phyloP scores from a whole-genome alignment of 1,140 invertebrate species.

The Atopsyche davidsoni region DNA sequence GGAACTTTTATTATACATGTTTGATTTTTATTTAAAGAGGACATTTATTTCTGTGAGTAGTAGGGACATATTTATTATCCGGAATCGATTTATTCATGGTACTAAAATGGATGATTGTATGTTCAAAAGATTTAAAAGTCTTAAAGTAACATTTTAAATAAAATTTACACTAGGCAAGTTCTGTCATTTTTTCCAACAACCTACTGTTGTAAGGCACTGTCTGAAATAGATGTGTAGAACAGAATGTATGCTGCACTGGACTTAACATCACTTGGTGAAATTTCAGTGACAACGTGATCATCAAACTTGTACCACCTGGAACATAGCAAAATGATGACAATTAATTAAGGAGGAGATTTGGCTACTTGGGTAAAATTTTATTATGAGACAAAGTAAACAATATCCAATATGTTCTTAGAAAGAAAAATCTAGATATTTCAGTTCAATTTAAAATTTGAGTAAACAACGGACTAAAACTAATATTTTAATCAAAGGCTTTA shows the following conservation, averaged over 20 bases:
- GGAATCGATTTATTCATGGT: neutral
- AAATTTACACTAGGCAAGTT: neutral
- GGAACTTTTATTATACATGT: too few species aligned
- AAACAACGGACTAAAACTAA: too few species aligned
- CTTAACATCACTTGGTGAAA: conserved; percentile 61
- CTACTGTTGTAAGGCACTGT: conserved; percentile 20
- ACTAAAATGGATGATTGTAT: neutral
- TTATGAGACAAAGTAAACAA: too few species aligned
- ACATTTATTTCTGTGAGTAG: neutral
- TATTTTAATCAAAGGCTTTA: too few species aligned
- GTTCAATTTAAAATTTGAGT: too few species aligned
- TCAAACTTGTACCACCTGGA: conserved; percentile 86
- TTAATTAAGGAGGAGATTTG: too few species aligned
- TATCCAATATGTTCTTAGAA: too few species aligned
- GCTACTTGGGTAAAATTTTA: too few species aligned
- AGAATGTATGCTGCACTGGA: conserved; percentile 73
- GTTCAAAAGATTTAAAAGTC: neutral
- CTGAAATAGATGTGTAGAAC: conserved; percentile 59
- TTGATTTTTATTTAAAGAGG: neutral
- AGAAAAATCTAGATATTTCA: too few species aligned
- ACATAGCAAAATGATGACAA: conserved; percentile 27
- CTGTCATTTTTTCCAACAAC: conserved; percentile 8
- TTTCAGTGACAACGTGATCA: conserved; percentile 74
- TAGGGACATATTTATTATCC: neutral
- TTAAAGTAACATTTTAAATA: neutral